Base-by-base conservation (phyloP, 2,113 vertebrate species). In the Daphoenositta chrysoptera region DNA sequence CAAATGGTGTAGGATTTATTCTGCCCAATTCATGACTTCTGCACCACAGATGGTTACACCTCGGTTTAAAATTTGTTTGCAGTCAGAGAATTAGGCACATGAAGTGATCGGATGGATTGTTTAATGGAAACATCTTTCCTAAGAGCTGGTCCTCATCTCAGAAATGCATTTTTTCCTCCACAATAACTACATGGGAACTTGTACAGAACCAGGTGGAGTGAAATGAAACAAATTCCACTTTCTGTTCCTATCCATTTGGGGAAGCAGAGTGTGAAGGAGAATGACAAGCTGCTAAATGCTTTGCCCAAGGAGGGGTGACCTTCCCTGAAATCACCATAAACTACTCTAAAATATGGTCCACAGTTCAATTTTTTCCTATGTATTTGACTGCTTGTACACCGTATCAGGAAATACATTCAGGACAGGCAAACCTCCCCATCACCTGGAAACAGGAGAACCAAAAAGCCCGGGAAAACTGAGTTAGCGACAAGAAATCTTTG, bases 211-310 rank as follows among this genome's bases (percentile, higher is more conserved):
- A 95, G 65, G 63, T 10, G 27, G 68, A 93, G 9, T 40, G 60
- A 86, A 66, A 83, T 4, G 2, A 73, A 92, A 82, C 22, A 39
- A 90, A 83, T 69, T 42, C 47, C 21, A 54, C 47, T 92, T 89
- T 71, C 56, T 66, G 19, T 37, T 76, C 77, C 51, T 60, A 60
- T 10, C 31, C 72, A 57, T 84, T 73, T 84, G 72, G 39, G 79
- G 64, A 93, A 92, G 61, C 69, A 85, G 54, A 88, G 51, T 66
- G 83, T 47, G 66, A 94, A 96, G 77, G 42, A 87, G 45, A 95
- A 83, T 15, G 61, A 92, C 83, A 89, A 28, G 18, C 31, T 90
- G 85, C 72, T 75, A 81, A 94, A 91, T 8, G 56, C 58, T 83
- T 39, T 83, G 57, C 23, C 47, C 48, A 60, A 35, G 40, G 40